Evolutionary conservation across 2,888 invertebrate species (phyloP), one percentile per base, ranked within the genome.

Genomic region (Busseola fusca): DNA sequence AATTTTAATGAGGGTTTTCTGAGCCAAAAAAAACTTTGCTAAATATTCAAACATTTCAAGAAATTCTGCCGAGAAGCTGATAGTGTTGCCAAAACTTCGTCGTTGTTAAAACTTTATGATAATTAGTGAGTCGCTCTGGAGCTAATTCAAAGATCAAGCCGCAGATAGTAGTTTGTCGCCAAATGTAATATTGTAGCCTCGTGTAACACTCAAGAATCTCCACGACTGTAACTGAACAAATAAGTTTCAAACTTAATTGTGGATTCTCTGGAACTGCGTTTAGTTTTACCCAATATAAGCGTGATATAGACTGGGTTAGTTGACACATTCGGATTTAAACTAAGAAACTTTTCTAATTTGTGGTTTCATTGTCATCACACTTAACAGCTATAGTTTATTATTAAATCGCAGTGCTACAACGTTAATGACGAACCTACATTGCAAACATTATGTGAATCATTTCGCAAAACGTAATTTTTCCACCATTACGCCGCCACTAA

Each of bases 401-500:
- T 58, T 57, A 67, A 40, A 34, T 54, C 6, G 25, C 37, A 62
- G 18, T 45, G 9, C 14, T 45, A 50, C 21, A 52, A 64, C 16
- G 45, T 52, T 34, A 52, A 69, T 21, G 40, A 52, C 30, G 21
- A 30, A 30, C 21, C 10, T 42, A 62, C 40, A 59, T n/a, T 54
- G 40, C 66, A 54, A 58, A 59, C 42, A 54, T 67, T 63, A 81
- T 45, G 77, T 77, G 50, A 86, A 88, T 88, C 88, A 91, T 87
- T 57, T 84, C 81, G 82, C 86, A 87, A 88, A 88, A 87, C 90
- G 91, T 93, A 93, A 93, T 94, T 93, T 93, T 93, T 91, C 90
- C 89, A 89, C 91, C 92, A 93, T 94, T 92, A 93, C 92, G 87
- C 87, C 84, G 81, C 89, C 89, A 94, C 92, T 94, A 94, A 94